These are phyloP conservation scores for Danio choprae DNA, from an alignment of 2,797 vertebrate genomes.

Conservation along the genomic window DNA sequence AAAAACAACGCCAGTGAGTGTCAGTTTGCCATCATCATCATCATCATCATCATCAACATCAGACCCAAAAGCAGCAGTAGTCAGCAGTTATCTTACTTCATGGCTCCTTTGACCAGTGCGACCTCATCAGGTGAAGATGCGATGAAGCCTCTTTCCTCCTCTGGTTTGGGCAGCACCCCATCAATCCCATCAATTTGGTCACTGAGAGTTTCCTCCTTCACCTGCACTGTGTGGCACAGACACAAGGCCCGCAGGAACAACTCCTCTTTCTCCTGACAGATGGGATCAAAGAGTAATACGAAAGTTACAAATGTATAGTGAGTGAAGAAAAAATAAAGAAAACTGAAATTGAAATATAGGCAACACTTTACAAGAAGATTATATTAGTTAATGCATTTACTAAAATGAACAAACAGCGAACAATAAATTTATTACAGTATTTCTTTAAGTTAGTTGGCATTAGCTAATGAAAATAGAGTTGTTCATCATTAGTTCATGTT, in stretches of 20 bases:
- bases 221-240: conserved; percentile 96
- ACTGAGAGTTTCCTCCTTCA: conserved; percentile 78
- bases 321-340: too few species aligned
- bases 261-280: conserved; percentile 86
- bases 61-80: background rate
- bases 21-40: background rate
- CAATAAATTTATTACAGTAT: too few species aligned
- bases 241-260: conserved; percentile 95
- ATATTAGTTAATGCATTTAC: too few species aligned
- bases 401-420: too few species aligned
- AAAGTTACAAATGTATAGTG: background rate
- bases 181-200: conserved; percentile 64
- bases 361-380: too few species aligned
- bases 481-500: too few species aligned
- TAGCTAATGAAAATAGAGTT: too few species aligned
- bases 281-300: background rate
- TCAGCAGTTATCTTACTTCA: conserved; percentile 81
- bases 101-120: conserved; percentile 93
- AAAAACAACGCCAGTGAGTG: conserved; percentile 13
- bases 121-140: conserved; percentile 96
- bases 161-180: conserved; percentile 50
- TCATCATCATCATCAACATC: background rate
- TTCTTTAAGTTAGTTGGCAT: too few species aligned
- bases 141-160: conserved; percentile 80
- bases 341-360: too few species aligned